Conservation (phyloP, 2,113 vertebrate species). For the Crotalus viridis region DNA sequence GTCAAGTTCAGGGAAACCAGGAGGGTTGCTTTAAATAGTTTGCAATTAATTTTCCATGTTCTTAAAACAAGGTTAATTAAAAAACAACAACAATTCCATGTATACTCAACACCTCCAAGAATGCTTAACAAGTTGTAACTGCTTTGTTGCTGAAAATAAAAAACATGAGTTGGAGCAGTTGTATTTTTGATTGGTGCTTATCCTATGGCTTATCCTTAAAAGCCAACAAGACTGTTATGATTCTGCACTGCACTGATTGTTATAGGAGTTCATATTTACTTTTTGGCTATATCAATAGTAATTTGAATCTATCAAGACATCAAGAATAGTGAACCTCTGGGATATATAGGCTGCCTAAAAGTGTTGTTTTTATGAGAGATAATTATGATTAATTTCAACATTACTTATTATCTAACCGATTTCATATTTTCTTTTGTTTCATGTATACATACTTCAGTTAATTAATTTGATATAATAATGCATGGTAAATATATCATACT, state of each 20-base stretch:
- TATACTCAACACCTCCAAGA: neutral
- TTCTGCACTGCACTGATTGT: neutral
- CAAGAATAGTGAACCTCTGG: neutral
- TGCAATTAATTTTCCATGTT: neutral
- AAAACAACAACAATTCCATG: neutral
- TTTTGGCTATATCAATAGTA: neutral
- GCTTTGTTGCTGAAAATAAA: neutral
- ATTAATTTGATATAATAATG: neutral
- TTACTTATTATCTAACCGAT: neutral
- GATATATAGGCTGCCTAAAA: neutral
- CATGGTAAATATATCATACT: neutral
- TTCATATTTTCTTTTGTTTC: neutral
- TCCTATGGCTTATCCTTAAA: neutral
- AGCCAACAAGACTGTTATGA: neutral
- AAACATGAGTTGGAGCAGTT: neutral
- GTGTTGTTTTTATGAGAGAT: neutral
- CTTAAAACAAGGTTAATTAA: neutral
- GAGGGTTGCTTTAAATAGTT: neutral
- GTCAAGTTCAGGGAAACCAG: neutral
- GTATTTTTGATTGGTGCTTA: neutral
- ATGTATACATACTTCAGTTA: neutral
- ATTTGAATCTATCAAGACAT: neutral
- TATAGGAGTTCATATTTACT: neutral
- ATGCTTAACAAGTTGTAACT: neutral
- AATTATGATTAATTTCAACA: neutral